Base-by-base conservation (phyloP, 2,888 invertebrate genomes). In the Cyrtodaria siliqua region DNA sequence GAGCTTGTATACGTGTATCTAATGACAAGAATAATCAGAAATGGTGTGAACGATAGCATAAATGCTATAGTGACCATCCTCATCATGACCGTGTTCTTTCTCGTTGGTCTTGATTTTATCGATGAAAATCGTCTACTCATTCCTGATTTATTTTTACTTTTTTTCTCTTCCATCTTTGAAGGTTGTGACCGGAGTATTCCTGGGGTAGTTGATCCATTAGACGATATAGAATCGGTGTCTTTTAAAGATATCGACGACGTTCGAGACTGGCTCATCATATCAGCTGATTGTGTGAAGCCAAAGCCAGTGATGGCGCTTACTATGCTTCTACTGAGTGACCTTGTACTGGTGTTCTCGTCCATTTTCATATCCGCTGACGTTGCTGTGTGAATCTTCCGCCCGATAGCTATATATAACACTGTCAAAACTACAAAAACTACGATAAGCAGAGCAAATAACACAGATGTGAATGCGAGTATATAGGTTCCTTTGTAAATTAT, bases 61-160 rank as follows among this genome's bases (percentile, higher is more conserved):
- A 80, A 76, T 0, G 76, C 80, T n/a, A 80, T 68, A 0, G 80
- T 80, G 2, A 80, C 80, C 80, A 80, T 73, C 24, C 80, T 42
- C 80, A 80, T 77, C 80, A 77, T 77, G 0, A 76, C 60, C 6
- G 80, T 76, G 42, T 80, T 80, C 29, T 67, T 73, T 20, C 49
- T 47, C 0, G 67, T 57, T 20, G 57, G 56, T 23, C 44, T 29
- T 3, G 24, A 24, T n/a, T 59, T 57, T 14, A 14, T n/a, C 23
- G 49, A 26, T 3, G 67, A 57, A 38, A 57, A 50, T 1, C 57
- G 67, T 4, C 67, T 9, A 40, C 57, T 67, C 16, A 23, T 18
- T 6, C 47, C 24, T 20, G 23, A 9, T 44, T 44, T 44, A 33
- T 33, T 8, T 4, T 12, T 33, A 12, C 12, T 33, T 4, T n/a